Evolutionary conservation across 2,797 vertebrate species (phyloP), one percentile per base, ranked within the genome.

Genomic region (Ctenopoma kingsleyae): DNA sequence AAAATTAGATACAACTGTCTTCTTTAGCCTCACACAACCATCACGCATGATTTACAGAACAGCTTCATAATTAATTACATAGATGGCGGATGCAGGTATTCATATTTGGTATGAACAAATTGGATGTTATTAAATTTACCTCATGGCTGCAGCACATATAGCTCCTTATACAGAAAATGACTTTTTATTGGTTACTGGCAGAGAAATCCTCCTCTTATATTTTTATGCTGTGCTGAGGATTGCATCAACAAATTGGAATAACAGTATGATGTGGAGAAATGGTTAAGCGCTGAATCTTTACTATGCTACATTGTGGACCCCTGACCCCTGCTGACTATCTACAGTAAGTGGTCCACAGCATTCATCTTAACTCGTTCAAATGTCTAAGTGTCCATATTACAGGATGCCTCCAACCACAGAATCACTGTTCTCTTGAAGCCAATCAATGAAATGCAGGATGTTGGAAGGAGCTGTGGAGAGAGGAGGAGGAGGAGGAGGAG

Each of bases 31-130:
- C 11, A 81, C 40, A 12, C 23, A 56, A 71, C 49, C 13, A 20
- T 51, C 66, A 30, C 63, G 49, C 70, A 57, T 76, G 74, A 90
- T 91, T 91, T 91, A 90, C 91, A 87, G 90, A 90, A 89, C 81
- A 19, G 84, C 76, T 32, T 53, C 86, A 76, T 89, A 87, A 94
- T 90, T 92, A 92, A 92, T 93, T 89, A 92, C 90, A 91, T 89
- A 89, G 85, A 83, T 77, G 80, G 80, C 71, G 87, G 85, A 89
- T 90, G 88, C 88, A 88, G 74, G 85, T 62, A 84, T 87, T 78
- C 35, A 64, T 60, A 52, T 63, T 51, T 58, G 50, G 50, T 41
- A 48, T 22, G 64, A 66, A 79, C 46, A 60, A 41, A 57, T 6
- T 48, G 66, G 52, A 65, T 71, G 57, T 71, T 64, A 73, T 80